Base-by-base conservation (phyloP, 1,140 invertebrate species). In the Eufriesea mexicana region DNA sequence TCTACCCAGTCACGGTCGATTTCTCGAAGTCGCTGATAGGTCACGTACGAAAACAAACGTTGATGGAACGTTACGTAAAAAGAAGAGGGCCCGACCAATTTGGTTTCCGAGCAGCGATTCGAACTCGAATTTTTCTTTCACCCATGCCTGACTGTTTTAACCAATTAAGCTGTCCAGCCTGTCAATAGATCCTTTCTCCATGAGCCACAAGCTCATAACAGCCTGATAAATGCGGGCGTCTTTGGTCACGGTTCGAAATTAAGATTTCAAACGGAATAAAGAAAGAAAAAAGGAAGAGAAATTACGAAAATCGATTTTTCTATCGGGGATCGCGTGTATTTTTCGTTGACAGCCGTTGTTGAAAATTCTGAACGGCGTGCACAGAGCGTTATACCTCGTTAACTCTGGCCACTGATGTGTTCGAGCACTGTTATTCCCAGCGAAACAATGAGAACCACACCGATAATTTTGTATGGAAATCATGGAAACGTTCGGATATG, bases 81-180 rank as follows among this genome's bases (percentile, higher is more conserved):
- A 74, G 54, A 54, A 45, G 64, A 66, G 35, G 71, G 35, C 71
- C 49, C 25, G 16, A 45, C 71, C 71, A 55, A 74, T 74, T 74
- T 54, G 71, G 59, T n/a, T 25, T 59, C 71, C 16, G 23, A 74
- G 71, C 71, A 57, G 54, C 35, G 71, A 74, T 61, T 45, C 54
- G 54, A 73, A 73, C 51, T 57, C 71, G 71, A 59, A 74, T 74
- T 74, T 74, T 61, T 74, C 71, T 74, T 61, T 74, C 71, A 47
- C 71, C 71, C 71, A 54, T 74, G 71, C 55, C 71, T n/a, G 71
- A 59, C 71, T 74, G 71, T 54, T 59, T 61, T n/a, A 45, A 57
- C 71, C 71, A 74, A 74, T 74, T 74, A 74, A 74, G 71, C 55
- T 74, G 71, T 74, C 71, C 71, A 45, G 71, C 71, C 71, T 74